Percentiles rank a stretch among this genome's conserved stretches.
Conservation (phyloP, 2,888 invertebrate species). For the Acanthosepion lycidas region DNA sequence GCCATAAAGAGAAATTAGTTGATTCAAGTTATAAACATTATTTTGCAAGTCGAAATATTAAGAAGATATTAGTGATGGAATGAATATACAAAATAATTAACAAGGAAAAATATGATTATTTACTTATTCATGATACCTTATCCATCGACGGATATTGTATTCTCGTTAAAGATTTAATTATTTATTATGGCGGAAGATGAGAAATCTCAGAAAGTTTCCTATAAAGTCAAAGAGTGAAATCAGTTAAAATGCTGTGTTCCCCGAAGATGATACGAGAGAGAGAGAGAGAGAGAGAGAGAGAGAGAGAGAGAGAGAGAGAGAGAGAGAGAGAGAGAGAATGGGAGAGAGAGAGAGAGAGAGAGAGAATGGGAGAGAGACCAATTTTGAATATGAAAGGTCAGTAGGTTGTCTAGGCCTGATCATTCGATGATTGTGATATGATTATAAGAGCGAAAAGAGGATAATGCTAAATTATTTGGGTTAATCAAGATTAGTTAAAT, state of each 20-base stretch:
- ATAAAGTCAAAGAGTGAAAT: neutral
- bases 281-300: neutral
- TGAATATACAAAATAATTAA: neutral
- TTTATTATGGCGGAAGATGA: neutral
- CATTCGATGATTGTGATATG: neutral
- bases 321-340: neutral
- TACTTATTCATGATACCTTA: neutral
- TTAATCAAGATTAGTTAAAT: slow-evolving; percentile 8
- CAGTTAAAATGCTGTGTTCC: neutral
- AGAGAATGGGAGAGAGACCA: neutral
- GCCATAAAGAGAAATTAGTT: no score
- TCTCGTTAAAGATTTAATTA: neutral
- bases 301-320: neutral
- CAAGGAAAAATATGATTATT: neutral
- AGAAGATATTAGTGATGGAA: neutral
- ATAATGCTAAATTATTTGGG: neutral
- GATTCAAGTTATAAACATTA: no score
- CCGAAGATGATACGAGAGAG: neutral
- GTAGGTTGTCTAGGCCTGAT: neutral
- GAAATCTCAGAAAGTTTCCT: neutral
- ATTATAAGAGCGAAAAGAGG: neutral
- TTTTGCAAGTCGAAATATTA: neutral
- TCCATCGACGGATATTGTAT: neutral
- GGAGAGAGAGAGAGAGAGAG: neutral
- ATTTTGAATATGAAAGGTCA: neutral